Base-by-base conservation (phyloP, 2,113 vertebrate genomes). In the Brevimyrus niger region DNA sequence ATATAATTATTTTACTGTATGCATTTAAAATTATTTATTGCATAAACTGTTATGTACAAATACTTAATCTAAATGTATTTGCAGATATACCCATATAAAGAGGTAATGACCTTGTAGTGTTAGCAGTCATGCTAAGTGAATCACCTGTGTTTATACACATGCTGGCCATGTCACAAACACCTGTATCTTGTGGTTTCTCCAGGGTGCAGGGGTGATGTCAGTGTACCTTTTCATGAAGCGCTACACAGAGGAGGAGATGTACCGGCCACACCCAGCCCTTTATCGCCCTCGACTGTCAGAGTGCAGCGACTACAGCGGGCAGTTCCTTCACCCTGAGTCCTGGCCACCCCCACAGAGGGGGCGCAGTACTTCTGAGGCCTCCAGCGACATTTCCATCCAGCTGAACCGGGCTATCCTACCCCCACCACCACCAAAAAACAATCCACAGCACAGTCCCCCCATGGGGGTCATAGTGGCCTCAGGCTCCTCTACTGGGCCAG, bases 221-320 rank as follows among this genome's bases (percentile, higher is more conserved):
- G 97, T 98, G 90, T 98, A 98, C 94, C 95, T 98, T 84, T 98
- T 98, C 94, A 98, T 97, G 95, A 98, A 98, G 91, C 97, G 97
- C 50, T 98, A 98, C 0, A 96, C 97, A 0, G 97, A 97, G 92
- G 97, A 98, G 88, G 97, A 98, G 94, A 96, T 97, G 93, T 98
- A 97, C 93, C 93, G 97, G 17, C 97, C 97, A 0, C 97, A 98
- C 88, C 97, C 97, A 0, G 95, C 97, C 7, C 96, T 98, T 93
- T 98, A 98, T 92, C 97, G 97, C 65, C 97, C 97, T 17, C 96
- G 97, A 31, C 96, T 98, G 95, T 98, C 97, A 87, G 96, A 98
- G 93, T 98, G 97, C 94, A 98, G 97, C 17, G 97, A 98, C 95
- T 97, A 97, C 95, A 98, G 97, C 0, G 97, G 97, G 82, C 97